Evolutionary conservation across 2,113 vertebrate species (phyloP).

Genomic region (Thinocorus orbignyianus): DNA sequence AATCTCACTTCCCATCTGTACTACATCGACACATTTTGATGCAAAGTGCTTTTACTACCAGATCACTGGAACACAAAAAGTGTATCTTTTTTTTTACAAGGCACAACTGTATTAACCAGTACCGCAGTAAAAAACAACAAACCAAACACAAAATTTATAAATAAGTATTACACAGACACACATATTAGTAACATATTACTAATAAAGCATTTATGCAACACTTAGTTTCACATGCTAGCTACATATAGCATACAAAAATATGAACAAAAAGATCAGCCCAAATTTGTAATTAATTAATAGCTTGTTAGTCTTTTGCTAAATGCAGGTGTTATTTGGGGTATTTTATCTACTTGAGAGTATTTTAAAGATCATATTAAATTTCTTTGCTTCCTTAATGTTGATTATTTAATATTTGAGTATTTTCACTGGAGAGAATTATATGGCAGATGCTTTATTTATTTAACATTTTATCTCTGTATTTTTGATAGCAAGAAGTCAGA

Average conservation of each 20-base stretch:
- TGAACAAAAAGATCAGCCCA: not conserved
- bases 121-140: not conserved
- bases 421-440: not conserved
- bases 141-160: not conserved
- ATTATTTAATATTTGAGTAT: not conserved
- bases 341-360: not conserved
- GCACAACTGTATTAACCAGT: slow-evolving; percentile 2
- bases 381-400: not conserved
- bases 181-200: slow-evolving; percentile 12
- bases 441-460: not conserved
- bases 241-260: not conserved
- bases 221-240: slow-evolving; percentile 47
- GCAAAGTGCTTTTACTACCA: slow-evolving; percentile 47
- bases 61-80: slow-evolving; percentile 48
- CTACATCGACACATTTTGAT: not conserved
- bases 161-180: not conserved
- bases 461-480: not conserved
- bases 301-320: not conserved
- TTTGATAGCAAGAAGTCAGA: not conserved
- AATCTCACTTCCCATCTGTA: slow-evolving; percentile 61
- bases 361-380: not conserved
- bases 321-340: not conserved
- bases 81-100: slow-evolving; percentile 22
- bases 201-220: slow-evolving; percentile 62
- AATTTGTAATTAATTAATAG: not conserved